Conservation (phyloP, 2,113 vertebrate species). For the Lophura nycthemera region DNA sequence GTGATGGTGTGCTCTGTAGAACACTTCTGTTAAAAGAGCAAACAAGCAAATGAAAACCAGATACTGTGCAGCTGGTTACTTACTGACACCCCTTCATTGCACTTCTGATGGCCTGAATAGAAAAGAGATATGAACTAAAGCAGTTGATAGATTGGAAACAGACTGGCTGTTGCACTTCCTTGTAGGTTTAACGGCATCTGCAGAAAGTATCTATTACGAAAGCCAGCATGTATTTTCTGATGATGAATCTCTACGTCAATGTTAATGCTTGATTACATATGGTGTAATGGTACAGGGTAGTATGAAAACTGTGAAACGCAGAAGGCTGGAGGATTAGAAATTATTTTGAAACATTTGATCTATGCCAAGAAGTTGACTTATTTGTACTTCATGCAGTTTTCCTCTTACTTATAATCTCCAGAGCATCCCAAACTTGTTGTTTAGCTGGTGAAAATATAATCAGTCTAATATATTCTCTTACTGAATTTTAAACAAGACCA, state of each 20-base stretch:
- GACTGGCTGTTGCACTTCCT: background rate
- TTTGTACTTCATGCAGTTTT: constrained; percentile 21
- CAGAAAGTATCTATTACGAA: background rate
- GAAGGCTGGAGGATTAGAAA: background rate
- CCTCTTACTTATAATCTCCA: constrained; percentile 57
- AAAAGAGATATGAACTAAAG: fast-evolving
- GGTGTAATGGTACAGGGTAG: background rate
- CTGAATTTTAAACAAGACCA: constrained; percentile 87
- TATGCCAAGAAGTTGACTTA: background rate
- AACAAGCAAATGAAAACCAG: background rate
- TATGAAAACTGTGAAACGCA: background rate
- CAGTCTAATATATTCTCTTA: constrained; percentile 80
- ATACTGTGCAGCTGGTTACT: background rate
- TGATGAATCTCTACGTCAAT: background rate
- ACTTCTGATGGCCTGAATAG: background rate
- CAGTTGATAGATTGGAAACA: background rate
- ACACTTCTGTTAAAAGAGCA: background rate
- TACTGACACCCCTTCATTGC: background rate
- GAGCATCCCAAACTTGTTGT: constrained; percentile 72
- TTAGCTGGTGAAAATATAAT: constrained; percentile 79
- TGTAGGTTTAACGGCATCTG: background rate
- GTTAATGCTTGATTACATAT: background rate
- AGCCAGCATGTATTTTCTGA: background rate
- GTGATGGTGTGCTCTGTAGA: background rate
- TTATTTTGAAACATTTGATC: background rate